Evolutionary conservation across 2,888 invertebrate genomes (phyloP).

Genomic region (Hirtodrosophila cameraria): DNA sequence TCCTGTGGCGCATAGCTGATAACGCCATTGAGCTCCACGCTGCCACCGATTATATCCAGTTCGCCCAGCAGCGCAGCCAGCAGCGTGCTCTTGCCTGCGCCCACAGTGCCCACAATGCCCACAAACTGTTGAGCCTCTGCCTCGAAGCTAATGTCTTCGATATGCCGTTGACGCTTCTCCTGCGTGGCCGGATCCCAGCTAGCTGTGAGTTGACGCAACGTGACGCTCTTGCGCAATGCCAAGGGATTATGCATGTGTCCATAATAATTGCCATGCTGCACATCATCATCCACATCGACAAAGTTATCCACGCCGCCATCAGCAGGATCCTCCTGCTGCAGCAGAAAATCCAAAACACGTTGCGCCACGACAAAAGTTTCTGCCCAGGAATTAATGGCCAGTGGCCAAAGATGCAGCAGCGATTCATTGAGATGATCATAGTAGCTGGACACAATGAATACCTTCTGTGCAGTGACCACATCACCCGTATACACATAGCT

Average conservation of each 20-base stretch:
- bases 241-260: slow-evolving; percentile 70
- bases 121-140: slow-evolving; percentile 74
- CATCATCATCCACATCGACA: slow-evolving; percentile 61
- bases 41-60: slow-evolving; percentile 87
- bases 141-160: slow-evolving; percentile 84
- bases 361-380: slow-evolving; percentile 90
- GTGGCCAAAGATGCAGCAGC: slow-evolving; percentile 91
- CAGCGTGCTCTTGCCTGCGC: slow-evolving; percentile 90
- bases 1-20: slow-evolving; percentile 92
- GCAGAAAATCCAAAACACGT: slow-evolving; percentile 88
- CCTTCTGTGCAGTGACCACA: slow-evolving; percentile 89
- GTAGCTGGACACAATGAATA: slow-evolving; percentile 92
- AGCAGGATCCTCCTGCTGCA: slow-evolving; percentile 81
- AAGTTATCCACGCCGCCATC: slow-evolving; percentile 74
- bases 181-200: slow-evolving; percentile 85
- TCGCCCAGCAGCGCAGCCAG: slow-evolving; percentile 90
- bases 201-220: slow-evolving; percentile 84
- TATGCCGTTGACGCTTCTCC: slow-evolving; percentile 63
- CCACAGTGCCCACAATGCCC: slow-evolving; percentile 89
- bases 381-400: slow-evolving; percentile 90
- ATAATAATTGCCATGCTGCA: slow-evolving; percentile 66
- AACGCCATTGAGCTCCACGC: slow-evolving; percentile 86
- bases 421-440: slow-evolving; percentile 91
- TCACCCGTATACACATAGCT: slow-evolving; percentile 88
- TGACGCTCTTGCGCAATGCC: slow-evolving; percentile 78